Percentiles rank a stretch among this genome's conserved stretches.
These are phyloP conservation scores for Chelmon rostratus DNA, from an alignment of 2,797 vertebrate species.

Conservation along the genomic window DNA sequence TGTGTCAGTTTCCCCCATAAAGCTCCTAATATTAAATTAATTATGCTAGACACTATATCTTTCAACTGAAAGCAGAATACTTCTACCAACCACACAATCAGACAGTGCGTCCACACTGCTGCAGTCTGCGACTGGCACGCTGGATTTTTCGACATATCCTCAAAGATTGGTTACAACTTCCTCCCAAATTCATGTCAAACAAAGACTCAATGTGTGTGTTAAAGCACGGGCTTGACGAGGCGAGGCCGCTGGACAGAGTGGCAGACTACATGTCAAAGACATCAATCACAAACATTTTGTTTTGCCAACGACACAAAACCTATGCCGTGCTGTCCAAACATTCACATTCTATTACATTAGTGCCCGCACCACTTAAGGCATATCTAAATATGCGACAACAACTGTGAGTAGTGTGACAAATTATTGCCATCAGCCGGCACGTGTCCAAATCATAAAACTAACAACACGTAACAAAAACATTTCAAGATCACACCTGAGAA, in stretches of 20 bases:
- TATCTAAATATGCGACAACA: background rate
- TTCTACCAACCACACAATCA: background rate
- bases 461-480: background rate
- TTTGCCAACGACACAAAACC: background rate
- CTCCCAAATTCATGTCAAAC: background rate
- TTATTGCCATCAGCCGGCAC: background rate
- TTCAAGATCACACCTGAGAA: background rate
- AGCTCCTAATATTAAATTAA: background rate
- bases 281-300: background rate
- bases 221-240: background rate
- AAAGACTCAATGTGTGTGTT: background rate
- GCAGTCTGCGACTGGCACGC: background rate
- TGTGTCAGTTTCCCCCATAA: background rate
- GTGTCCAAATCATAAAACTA: background rate
- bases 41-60: background rate
- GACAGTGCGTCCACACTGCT: background rate
- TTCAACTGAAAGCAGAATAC: background rate
- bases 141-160: constrained; percentile 17
- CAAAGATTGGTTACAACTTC: background rate
- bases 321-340: background rate
- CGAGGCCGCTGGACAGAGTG: background rate
- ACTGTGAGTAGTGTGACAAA: accelerated
- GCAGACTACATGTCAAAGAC: background rate
- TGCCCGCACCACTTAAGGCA: background rate
- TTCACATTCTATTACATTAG: accelerated